Percentiles rank a stretch among this genome's conserved stretches.
Conservation (phyloP, 2,797 vertebrate species). For the Muscicapa comitata region DNA sequence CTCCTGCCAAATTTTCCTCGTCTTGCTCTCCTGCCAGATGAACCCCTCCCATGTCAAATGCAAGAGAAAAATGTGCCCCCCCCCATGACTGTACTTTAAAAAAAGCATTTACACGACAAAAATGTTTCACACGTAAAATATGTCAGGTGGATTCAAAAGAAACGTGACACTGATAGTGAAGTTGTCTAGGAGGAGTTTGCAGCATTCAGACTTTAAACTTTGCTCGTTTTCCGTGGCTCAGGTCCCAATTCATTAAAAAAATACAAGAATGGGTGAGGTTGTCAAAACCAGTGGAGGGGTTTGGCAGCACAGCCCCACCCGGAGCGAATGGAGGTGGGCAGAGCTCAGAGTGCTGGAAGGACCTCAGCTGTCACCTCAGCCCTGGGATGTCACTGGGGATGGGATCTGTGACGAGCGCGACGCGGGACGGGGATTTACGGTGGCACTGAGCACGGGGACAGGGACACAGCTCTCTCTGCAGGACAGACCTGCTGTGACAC, state of each 20-base stretch:
- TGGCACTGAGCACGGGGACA: neutral
- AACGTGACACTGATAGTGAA: conserved; percentile 77
- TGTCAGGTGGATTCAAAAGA: conserved; percentile 70
- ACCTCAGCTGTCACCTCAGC: neutral
- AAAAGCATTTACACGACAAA: conserved; percentile 34
- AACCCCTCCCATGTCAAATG: conserved; percentile 20
- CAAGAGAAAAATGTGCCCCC: conserved; percentile 12
- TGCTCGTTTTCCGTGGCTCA: neutral
- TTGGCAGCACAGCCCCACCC: neutral
- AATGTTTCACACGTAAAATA: conserved; percentile 26
- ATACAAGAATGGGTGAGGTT: conserved; percentile 16
- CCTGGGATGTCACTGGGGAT: neutral
- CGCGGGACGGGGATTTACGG: neutral
- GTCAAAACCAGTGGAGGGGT: neutral
- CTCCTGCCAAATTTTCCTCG: neutral
- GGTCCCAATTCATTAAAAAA: conserved; percentile 64
- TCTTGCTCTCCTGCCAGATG: neutral
- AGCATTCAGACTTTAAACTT: conserved; percentile 13
- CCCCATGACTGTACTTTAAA: neutral
- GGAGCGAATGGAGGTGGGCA: neutral
- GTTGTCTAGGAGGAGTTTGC: conserved; percentile 70
- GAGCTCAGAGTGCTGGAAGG: neutral
- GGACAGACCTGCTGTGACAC: neutral
- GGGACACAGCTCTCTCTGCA: neutral
- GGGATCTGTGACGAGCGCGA: neutral